These are phyloP conservation scores for Torymus aiolomorphi DNA, from an alignment of 2,888 invertebrate species.

Conservation along the genomic window DNA sequence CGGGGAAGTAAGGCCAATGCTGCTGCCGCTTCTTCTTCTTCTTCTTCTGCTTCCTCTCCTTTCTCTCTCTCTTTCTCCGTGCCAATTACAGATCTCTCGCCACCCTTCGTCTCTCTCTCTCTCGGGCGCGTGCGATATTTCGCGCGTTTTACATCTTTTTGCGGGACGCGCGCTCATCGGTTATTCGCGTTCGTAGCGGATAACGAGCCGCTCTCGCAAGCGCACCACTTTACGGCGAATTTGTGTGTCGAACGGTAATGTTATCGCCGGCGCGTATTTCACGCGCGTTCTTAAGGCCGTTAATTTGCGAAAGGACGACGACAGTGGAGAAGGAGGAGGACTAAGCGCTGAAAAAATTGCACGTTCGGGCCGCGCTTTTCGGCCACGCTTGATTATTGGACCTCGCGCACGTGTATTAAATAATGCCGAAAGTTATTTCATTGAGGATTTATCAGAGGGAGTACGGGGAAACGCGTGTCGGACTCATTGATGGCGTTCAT, in stretches of 20 bases:
- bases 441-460: slow-evolving; percentile 2
- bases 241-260: slow-evolving; percentile 55
- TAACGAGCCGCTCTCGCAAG: slow-evolving; percentile 41
- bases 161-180: slow-evolving; percentile 48
- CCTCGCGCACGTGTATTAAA: not conserved
- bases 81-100: not conserved
- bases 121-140: slow-evolving; percentile 42
- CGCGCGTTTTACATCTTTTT: slow-evolving; percentile 52
- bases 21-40: not conserved
- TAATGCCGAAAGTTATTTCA: slow-evolving; percentile 15
- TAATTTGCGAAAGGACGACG: slow-evolving; percentile 34
- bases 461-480: not conserved
- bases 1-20: slow-evolving; percentile 64
- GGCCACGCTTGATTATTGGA: slow-evolving; percentile 11
- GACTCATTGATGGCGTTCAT: not conserved
- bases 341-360: slow-evolving; percentile 38
- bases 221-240: slow-evolving; percentile 52
- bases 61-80: slow-evolving; percentile 13
- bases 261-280: slow-evolving; percentile 44
- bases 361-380: not conserved
- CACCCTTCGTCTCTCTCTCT: not conserved
- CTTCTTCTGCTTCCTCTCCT: slow-evolving; percentile 14
- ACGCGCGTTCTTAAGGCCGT: slow-evolving; percentile 15
- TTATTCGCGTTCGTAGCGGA: slow-evolving; percentile 47
- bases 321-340: no score